Base-by-base conservation (phyloP, 2,888 invertebrate genomes). In the Brachypterus glaber region DNA sequence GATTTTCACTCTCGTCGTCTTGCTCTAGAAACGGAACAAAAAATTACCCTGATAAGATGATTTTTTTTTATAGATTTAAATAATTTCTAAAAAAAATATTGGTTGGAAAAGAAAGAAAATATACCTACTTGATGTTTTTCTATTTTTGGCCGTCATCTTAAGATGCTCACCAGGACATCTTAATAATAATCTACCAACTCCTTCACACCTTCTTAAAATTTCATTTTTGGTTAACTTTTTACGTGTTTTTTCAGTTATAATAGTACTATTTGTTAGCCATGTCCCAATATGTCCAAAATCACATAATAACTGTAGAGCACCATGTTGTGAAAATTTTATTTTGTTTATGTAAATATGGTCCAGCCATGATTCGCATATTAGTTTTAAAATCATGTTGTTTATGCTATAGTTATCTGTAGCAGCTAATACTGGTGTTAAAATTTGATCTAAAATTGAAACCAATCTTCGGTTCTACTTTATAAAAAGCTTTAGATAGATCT, bases 351-450 rank as follows among this genome's bases (percentile, higher is more conserved):
- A 87, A 48, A 90, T 88, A 52, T 86, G 85, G 60, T 89, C 85
- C 35, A 90, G 67, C 88, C 88, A 89, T 0, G 88, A 79, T 60
- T 89, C 88, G 55, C 89, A 86, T 69, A 87, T 80, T 17, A 89
- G 77, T 57, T 80, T 78, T 18, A 90, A 66, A 35, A 86, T 76
- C 72, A 86, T 79, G 53, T 85, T 83, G 16, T 82, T 72, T 27
- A 84, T 81, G 4, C 75, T 69, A 33, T 78, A 73, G 54, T 89
- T 81, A 36, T 77, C 74, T 3, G 85, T 82, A 30, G 88, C 83
- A 48, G 73, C 72, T 50, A 87, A 68, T n/a, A 86, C 82, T 1
- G 89, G 89, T 39, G 80, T 64, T 46, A 85, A 63, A 53, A 89
- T 79, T 65, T 78, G 77, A 58, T 82, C 86, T 78, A 67, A 45